A percentile compares a stretch with the other conserved stretches of the same genome.
phyloP scores from a whole-genome alignment of 1,140 invertebrate species.

The Maconellicoccus hirsutus region DNA sequence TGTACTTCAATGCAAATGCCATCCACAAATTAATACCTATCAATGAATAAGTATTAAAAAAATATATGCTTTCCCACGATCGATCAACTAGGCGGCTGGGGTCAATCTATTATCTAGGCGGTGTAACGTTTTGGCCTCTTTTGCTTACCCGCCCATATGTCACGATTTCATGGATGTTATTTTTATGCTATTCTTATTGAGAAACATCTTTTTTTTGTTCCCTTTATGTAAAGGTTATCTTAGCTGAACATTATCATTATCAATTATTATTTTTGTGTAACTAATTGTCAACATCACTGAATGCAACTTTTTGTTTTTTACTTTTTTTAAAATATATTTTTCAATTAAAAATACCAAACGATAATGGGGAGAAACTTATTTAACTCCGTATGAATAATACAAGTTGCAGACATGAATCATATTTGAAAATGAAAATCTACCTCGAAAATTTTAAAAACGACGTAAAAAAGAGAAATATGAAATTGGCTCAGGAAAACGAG shows the following conservation, averaged over 20 bases:
- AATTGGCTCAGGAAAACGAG: too few relatives aligned
- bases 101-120: not conserved
- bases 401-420: too few relatives aligned
- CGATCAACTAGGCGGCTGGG: not conserved
- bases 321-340: too few relatives aligned
- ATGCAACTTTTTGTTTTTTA: too few relatives aligned
- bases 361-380: too few relatives aligned
- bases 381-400: too few relatives aligned
- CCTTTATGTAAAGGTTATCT: not conserved
- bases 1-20: not conserved
- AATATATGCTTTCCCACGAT: slow-evolving; percentile 3
- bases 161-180: not conserved
- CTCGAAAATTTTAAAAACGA: too few relatives aligned
- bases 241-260: not conserved
- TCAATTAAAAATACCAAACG: too few relatives aligned
- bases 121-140: not conserved
- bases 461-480: too few relatives aligned
- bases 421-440: too few relatives aligned
- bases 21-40: not conserved
- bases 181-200: not conserved
- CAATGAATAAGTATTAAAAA: not conserved
- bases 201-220: not conserved
- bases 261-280: not conserved
- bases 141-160: slow-evolving; percentile 7
- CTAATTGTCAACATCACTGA: too few relatives aligned